A percentile compares a stretch with the other conserved stretches of the same genome.
These are phyloP conservation scores for Phoxinus dragarum DNA, from an alignment of 2,797 vertebrate genomes.

Conservation along the genomic window DNA sequence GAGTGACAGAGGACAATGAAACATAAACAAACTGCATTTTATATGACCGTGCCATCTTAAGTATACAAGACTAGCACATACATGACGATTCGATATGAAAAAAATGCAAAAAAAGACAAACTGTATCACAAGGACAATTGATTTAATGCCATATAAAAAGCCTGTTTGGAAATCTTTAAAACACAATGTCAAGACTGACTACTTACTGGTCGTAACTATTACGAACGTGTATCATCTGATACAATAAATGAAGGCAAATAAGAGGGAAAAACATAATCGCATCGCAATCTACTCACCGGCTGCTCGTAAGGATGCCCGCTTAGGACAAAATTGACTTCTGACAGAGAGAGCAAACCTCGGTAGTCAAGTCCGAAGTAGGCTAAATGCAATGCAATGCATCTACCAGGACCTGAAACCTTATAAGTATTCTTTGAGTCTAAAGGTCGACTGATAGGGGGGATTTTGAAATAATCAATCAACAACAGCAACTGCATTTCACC, in stretches of 20 bases:
- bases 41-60: neutral
- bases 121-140: neutral
- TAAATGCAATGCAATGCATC: neutral
- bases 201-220: neutral
- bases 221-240: neutral
- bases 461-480: neutral
- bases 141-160: neutral
- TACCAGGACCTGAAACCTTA: neutral
- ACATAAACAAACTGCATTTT: neutral
- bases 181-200: neutral
- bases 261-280: neutral
- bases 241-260: neutral
- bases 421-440: neutral
- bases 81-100: neutral
- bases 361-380: neutral
- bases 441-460: conserved; percentile 25
- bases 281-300: conserved; percentile 34
- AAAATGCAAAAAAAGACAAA: neutral
- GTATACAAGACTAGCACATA: neutral
- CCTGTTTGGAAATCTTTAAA: neutral
- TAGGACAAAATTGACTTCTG: conserved; percentile 40
- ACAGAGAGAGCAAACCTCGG: neutral
- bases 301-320: conserved; percentile 24
- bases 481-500: neutral
- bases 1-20: neutral